Evolutionary conservation across 2,113 vertebrate genomes (phyloP).

Genomic region (Vimba vimba): DNA sequence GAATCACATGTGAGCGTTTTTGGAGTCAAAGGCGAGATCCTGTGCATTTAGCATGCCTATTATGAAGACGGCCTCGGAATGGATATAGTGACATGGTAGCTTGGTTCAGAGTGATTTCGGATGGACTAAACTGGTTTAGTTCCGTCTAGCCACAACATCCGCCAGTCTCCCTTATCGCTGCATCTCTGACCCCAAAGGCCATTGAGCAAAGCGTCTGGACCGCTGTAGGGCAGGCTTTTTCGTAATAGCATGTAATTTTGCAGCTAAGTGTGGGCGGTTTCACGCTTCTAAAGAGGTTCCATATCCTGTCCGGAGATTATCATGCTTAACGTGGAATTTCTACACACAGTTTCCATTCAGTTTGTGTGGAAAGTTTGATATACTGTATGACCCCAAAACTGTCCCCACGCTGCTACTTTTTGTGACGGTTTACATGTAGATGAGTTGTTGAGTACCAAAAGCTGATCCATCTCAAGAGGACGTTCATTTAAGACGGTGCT

Average conservation of each 20-base stretch:
- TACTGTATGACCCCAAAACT: neutral
- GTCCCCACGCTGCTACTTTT: neutral
- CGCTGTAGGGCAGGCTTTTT: neutral
- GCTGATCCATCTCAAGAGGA: conserved; percentile 29
- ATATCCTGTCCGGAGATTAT: conserved; percentile 42
- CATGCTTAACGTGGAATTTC: conserved; percentile 16
- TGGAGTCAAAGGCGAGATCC: neutral
- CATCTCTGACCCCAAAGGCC: conserved; percentile 38
- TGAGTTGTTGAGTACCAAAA: conserved; percentile 10
- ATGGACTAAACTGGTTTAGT: conserved; percentile 52
- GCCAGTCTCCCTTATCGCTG: conserved; percentile 43
- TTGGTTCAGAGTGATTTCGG: conserved; percentile 53
- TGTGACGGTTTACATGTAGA: conserved; percentile 15
- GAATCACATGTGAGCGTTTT: conserved; percentile 65
- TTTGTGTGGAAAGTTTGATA: conserved; percentile 26
- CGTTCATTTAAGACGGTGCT: conserved; percentile 48
- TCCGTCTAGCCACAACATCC: conserved; percentile 45
- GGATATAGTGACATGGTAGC: conserved; percentile 28
- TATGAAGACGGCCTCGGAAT: neutral
- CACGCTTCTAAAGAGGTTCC: conserved; percentile 36
- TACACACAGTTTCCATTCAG: conserved; percentile 26
- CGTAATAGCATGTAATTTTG: conserved; percentile 19
- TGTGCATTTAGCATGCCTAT: conserved; percentile 7
- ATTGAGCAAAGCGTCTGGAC: neutral
- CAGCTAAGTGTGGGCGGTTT: conserved; percentile 33